phyloP scores from a whole-genome alignment of 2,797 vertebrate genomes.

The Merluccius polli region DNA sequence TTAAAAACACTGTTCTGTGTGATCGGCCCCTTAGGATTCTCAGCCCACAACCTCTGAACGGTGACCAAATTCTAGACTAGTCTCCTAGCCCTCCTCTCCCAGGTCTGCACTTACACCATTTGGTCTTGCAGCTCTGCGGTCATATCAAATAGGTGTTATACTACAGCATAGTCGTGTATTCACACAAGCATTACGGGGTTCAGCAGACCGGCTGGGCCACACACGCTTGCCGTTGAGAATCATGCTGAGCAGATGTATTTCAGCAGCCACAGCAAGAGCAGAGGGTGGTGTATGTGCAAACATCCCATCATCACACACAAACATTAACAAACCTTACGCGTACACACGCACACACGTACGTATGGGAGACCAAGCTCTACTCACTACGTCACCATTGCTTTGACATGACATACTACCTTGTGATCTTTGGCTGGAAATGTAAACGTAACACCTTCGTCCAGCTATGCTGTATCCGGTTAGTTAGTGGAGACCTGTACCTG shows the following conservation, averaged over 20 bases:
- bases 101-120: neutral
- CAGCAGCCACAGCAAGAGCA: neutral
- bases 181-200: neutral
- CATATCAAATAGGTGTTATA: neutral
- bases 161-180: neutral
- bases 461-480: neutral
- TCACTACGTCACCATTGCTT: neutral
- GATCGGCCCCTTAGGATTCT: neutral
- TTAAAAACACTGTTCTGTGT: neutral
- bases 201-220: neutral
- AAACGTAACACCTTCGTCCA: neutral
- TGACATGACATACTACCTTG: neutral
- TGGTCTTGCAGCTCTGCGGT: neutral
- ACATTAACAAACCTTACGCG: neutral
- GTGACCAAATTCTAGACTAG: neutral
- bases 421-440: neutral
- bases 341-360: neutral
- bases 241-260: neutral
- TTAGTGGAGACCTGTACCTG: neutral
- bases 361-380: neutral
- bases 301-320: neutral
- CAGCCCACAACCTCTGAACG: neutral
- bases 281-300: neutral
- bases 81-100: neutral
- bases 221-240: neutral